A percentile compares a stretch with the other conserved stretches of the same genome.
Conservation (phyloP, 2,888 invertebrate genomes). For the Nomada hirtipes region DNA sequence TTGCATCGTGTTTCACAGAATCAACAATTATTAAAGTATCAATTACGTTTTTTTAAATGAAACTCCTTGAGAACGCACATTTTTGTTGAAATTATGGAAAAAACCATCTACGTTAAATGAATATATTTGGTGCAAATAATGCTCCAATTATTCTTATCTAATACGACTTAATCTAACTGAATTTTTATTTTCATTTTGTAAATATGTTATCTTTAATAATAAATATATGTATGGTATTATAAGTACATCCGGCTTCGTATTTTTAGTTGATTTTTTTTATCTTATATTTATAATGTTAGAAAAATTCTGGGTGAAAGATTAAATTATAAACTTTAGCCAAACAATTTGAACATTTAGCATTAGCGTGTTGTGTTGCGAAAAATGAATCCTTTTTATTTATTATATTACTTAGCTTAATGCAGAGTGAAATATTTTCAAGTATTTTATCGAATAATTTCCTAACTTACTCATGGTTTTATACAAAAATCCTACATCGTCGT, state of each 20-base stretch:
- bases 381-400: constrained; percentile 12
- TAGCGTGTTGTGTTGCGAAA: neutral
- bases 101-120: neutral
- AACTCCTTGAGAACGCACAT: neutral
- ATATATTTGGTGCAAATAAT: neutral
- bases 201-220: neutral
- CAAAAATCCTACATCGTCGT: constrained; percentile 83
- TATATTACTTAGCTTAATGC: neutral
- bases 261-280: constrained; percentile 1
- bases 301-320: neutral
- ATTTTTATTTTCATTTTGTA: neutral
- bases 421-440: neutral
- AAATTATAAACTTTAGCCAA: neutral
- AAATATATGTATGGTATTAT: neutral
- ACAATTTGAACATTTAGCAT: neutral
- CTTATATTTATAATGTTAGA: neutral
- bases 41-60: neutral
- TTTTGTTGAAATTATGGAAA: neutral
- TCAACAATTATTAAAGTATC: constrained; percentile 3
- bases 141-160: neutral
- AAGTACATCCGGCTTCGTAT: neutral
- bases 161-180: neutral
- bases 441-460: constrained; percentile 4
- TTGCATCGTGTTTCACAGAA: neutral
- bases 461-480: constrained; percentile 84